Conservation (phyloP, 2,797 vertebrate genomes). For the Mionectes olivaceus region DNA sequence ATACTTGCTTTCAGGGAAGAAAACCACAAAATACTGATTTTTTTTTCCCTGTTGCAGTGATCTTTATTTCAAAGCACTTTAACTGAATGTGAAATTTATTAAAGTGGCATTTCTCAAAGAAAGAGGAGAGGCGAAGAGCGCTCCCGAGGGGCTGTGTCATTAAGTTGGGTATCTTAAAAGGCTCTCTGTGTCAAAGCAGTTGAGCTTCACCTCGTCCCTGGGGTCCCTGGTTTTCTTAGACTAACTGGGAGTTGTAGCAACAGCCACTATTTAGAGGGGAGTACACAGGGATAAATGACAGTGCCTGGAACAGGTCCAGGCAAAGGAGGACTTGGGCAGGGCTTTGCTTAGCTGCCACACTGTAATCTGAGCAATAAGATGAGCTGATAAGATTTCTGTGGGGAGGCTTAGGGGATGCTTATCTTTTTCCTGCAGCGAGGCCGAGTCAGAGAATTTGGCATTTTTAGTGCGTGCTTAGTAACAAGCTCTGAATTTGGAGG, state of each 20-base stretch:
- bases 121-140: background rate
- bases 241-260: background rate
- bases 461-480: slow-evolving; percentile 25
- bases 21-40: background rate
- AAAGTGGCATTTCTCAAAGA: background rate
- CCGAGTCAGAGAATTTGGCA: background rate
- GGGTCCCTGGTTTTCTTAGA: background rate
- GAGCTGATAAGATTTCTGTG: slow-evolving; percentile 25
- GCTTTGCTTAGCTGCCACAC: background rate
- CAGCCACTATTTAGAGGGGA: background rate
- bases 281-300: background rate
- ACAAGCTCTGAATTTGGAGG: slow-evolving; percentile 48
- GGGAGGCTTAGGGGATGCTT: background rate
- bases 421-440: slow-evolving; percentile 35
- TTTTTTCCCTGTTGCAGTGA: background rate
- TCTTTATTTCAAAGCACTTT: slow-evolving; percentile 23
- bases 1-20: background rate
- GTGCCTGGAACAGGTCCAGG: slow-evolving; percentile 34
- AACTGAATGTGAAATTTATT: background rate
- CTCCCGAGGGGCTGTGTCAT: background rate
- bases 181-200: background rate
- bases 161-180: background rate
- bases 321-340: background rate
- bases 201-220: background rate
- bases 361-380: background rate